Evolutionary conservation across 2,113 vertebrate species (phyloP), one percentile per base, ranked within the genome.

Genomic region (Rhynchopsitta pachyrhyncha): DNA sequence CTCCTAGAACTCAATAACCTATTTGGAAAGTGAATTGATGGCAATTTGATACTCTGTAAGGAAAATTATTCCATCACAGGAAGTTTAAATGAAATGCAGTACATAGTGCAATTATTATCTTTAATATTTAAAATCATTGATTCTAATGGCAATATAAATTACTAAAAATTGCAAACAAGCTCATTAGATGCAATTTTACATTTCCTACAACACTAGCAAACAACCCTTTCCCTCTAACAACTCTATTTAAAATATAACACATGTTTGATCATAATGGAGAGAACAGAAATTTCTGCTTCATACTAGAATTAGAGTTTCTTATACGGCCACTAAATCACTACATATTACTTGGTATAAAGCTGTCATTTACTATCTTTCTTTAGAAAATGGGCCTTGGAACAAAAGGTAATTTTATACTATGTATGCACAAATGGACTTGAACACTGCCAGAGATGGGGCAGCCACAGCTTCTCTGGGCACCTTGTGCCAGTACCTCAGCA

Each of bases 61-160:
- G 57, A 82, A 91, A 90, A 88, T 24, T 62, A 82, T 50, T 77
- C 60, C 44, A 42, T 57, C 29, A 12, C 8, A 66, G 19, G n/a
- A 70, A 50, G 15, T 69, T 87, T 55, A 93, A 92, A 79, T 50
- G 35, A 88, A 86, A 83, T 47, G 28, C 23, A n/a, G 29, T 55
- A 37, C 35, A 52, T 84, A 73, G 25, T 74, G n/a, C 82, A 90
- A 88, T 88, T 82, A 82, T 41, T 31, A 19, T 47, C 31, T 90
- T 87, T 90, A 74, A 92, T 85, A 85, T 90, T 95, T 85, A 70
- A 92, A 92, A 78, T 62, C 9, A 55, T 86, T 74, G 23, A 91
- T 50, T 91, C 87, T 82, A 78, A 90, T 55, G 53, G 75, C 49
- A 70, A 82, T 55, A 62, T n/a, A 50, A 28, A 50, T 85, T 47